These are phyloP conservation scores for Borostomias antarcticus DNA, from an alignment of 2,797 vertebrate species.

Conservation along the genomic window DNA sequence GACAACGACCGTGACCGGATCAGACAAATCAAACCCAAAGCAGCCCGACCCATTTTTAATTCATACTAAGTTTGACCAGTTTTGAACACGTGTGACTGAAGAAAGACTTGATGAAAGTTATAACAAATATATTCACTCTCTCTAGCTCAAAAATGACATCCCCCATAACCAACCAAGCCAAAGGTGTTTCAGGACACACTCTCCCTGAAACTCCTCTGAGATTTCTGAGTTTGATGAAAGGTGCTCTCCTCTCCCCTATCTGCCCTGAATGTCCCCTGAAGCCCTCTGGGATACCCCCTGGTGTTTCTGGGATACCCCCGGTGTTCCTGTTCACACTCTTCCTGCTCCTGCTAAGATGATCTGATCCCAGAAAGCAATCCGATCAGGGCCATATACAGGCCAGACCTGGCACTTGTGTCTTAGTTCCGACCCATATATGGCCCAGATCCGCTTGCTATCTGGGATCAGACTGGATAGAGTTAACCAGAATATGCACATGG, in stretches of 20 bases:
- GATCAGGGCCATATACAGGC: no score
- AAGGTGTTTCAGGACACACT: background rate
- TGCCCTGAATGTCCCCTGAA: background rate
- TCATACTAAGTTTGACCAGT: background rate
- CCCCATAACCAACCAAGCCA: background rate
- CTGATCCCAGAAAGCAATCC: no score
- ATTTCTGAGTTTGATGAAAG: background rate
- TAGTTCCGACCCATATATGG: no score
- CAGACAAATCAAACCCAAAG: conserved; percentile 66
- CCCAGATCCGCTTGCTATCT: no score
- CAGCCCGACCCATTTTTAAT: conserved; percentile 18
- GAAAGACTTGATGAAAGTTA: background rate
- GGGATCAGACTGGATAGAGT: no score
- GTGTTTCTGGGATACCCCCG: background rate
- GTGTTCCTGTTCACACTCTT: no score
- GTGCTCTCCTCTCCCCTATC: background rate
- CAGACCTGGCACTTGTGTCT: no score
- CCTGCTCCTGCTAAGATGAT: no score
- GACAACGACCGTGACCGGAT: conserved; percentile 70
- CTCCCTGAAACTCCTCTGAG: background rate
- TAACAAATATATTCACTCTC: background rate
- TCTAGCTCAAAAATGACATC: background rate
- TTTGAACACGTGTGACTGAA: background rate
- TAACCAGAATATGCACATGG: no score
- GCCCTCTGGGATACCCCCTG: background rate